Conservation (phyloP, 1,140 invertebrate genomes). For the Trichomalopsis sarcophagae region DNA sequence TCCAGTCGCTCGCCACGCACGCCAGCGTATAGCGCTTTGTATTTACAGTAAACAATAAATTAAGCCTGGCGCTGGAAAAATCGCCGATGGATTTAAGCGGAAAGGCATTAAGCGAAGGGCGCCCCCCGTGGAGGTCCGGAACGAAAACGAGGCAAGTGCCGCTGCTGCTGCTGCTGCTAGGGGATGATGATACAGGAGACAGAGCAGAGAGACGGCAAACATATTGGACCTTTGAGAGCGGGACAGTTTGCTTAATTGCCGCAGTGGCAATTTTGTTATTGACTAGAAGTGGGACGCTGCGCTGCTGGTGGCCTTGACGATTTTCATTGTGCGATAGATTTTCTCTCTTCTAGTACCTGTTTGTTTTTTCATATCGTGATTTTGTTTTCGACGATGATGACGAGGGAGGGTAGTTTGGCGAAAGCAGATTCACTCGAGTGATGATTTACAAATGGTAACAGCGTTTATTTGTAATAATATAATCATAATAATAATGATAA, state of each 20-base stretch:
- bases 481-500: conserved; percentile 57
- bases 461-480: conserved; percentile 73
- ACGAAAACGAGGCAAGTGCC: conserved; percentile 22
- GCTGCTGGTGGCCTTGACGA: conserved; percentile 9
- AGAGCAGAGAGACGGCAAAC: conserved; percentile 58
- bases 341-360: neutral
- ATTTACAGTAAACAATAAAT: conserved; percentile 50
- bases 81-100: conserved; percentile 42
- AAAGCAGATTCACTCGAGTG: neutral
- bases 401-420: too few relatives aligned
- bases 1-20: neutral
- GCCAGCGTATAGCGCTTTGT: neutral
- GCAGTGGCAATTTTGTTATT: conserved; percentile 53
- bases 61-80: conserved; percentile 38
- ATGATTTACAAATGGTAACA: conserved; percentile 73
- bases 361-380: neutral
- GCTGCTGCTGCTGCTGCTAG: neutral
- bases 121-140: neutral
- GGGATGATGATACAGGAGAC: neutral
- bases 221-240: conserved; percentile 71
- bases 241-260: conserved; percentile 69
- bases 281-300: conserved; percentile 34
- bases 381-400: neutral
- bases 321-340: conserved; percentile 55
- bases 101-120: conserved; percentile 48